Evolutionary conservation across 2,113 vertebrate species (phyloP).

Genomic region (Cephalophus harveyi): DNA sequence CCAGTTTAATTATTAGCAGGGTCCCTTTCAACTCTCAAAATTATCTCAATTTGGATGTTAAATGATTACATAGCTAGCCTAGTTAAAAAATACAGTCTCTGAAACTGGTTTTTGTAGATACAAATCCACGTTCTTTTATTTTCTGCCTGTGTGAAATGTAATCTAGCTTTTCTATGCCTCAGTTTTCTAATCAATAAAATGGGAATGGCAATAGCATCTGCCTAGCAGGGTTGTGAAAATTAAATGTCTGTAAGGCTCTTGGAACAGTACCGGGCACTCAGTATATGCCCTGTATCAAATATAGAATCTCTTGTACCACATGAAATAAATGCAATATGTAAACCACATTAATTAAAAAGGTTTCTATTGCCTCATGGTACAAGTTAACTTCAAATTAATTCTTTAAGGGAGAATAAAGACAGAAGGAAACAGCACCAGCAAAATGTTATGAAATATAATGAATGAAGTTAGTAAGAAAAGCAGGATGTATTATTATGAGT

Average conservation of each 20-base stretch:
- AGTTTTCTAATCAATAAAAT: not conserved
- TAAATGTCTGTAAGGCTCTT: not conserved
- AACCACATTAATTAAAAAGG: not conserved
- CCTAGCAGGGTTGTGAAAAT: not conserved
- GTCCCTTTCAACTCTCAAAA: not conserved
- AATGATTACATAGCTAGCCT: not conserved
- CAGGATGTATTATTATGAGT: not conserved
- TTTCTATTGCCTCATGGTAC: not conserved
- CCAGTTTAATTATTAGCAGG: not conserved
- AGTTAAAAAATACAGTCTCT: not conserved
- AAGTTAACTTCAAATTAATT: not conserved
- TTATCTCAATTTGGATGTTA: not conserved
- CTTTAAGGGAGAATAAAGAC: not conserved
- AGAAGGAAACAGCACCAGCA: not conserved
- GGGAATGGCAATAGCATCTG: not conserved
- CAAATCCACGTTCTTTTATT: not conserved
- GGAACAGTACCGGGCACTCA: not conserved
- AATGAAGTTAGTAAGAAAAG: not conserved
- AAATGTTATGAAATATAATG: conserved; percentile 5
- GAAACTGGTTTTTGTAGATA: not conserved
- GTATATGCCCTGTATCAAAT: not conserved
- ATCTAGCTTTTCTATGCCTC: not conserved
- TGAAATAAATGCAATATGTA: not conserved
- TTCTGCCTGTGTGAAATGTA: not conserved
- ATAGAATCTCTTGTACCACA: not conserved